Conservation (phyloP, 2,797 vertebrate genomes). For the Diceros bicornis region DNA sequence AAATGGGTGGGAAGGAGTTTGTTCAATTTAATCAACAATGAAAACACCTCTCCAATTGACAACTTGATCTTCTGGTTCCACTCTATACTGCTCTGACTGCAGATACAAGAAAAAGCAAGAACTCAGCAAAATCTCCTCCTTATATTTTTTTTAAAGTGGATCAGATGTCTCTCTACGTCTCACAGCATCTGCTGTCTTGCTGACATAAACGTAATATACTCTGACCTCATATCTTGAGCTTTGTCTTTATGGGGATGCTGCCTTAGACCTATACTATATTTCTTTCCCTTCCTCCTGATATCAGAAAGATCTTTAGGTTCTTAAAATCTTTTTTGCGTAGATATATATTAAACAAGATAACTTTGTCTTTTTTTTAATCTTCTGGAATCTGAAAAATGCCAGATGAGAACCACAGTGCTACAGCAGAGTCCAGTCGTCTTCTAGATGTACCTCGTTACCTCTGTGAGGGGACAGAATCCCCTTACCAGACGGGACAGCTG, state of each 20-base stretch:
- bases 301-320: constrained; percentile 62
- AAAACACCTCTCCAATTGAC: neutral
- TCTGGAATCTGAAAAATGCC: constrained; percentile 82
- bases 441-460: constrained; percentile 98
- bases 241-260: neutral
- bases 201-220: neutral
- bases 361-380: constrained; percentile 83
- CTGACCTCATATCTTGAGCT: constrained; percentile 33
- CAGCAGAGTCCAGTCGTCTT: constrained; percentile 96
- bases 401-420: constrained; percentile 98
- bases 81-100: constrained; percentile 12
- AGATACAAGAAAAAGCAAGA: constrained; percentile 25
- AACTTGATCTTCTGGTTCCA: neutral
- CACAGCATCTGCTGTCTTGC: neutral
- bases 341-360: constrained; percentile 81
- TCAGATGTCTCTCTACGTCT: constrained; percentile 5
- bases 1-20: neutral
- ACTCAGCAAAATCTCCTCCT: neutral
- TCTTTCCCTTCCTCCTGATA: constrained; percentile 50
- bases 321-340: constrained; percentile 44
- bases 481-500: constrained; percentile 98
- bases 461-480: constrained; percentile 98
- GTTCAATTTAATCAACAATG: neutral
- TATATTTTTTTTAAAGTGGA: neutral
- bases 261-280: neutral